These are phyloP conservation scores for Acleris emargana DNA, from an alignment of 2,888 invertebrate species.

Conservation along the genomic window DNA sequence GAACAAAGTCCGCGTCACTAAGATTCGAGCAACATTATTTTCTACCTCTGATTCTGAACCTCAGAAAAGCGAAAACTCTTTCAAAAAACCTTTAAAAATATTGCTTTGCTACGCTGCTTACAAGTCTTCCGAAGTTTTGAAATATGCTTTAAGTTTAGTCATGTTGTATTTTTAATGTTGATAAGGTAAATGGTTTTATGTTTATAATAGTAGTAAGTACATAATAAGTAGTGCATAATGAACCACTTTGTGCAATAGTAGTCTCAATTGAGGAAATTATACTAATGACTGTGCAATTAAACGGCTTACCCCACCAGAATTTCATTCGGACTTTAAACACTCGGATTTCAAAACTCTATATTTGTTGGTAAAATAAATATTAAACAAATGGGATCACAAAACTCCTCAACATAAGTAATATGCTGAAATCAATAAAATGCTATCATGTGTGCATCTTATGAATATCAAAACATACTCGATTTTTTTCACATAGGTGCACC, in stretches of 20 bases:
- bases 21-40: constrained; percentile 58
- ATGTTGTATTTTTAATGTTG: constrained; percentile 14
- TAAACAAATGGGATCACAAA: too few relatives aligned
- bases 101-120: constrained; percentile 43
- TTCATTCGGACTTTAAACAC: too few relatives aligned
- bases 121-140: constrained; percentile 26
- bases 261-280: not conserved
- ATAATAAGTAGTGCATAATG: not conserved
- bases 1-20: constrained; percentile 72
- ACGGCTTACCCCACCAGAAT: too few relatives aligned
- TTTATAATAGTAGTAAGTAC: constrained; percentile 2
- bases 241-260: not conserved
- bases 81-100: constrained; percentile 54
- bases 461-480: too few relatives aligned
- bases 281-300: too few relatives aligned
- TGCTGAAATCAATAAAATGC: too few relatives aligned
- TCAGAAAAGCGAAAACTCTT: constrained; percentile 49
- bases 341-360: too few relatives aligned
- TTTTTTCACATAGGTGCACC: too few relatives aligned
- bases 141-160: constrained; percentile 18
- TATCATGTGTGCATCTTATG: too few relatives aligned
- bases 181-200: not conserved
- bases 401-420: too few relatives aligned
- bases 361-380: too few relatives aligned
- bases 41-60: constrained; percentile 65